Base-by-base conservation (phyloP, 2,888 invertebrate species). In the Carterocephalus palaemon region DNA sequence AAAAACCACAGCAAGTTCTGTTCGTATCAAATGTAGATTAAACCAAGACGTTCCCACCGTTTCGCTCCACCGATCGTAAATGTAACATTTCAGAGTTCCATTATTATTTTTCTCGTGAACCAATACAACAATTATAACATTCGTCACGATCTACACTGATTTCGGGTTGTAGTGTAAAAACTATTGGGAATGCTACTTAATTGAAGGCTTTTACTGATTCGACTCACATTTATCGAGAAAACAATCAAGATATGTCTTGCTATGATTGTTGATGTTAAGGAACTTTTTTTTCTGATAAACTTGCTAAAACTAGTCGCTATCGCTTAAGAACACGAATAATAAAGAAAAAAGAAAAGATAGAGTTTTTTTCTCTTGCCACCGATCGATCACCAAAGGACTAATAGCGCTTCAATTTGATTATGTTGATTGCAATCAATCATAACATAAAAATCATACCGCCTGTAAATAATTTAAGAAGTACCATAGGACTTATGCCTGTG, bases 91-190 rank as follows among this genome's bases (percentile, higher is more conserved):
- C 61, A 64, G 70, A 71, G 67, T 64, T 70, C 70, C 67, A 74
- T 81, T 79, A 85, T 84, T 82, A 81, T 83, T 79, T 79, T 70
- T 72, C 71, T 76, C 69, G 71, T 74, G 79, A 78, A 77, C 79
- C 82, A 81, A 83, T 84, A 83, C 75, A 73, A 74, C 76, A 75
- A 82, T 81, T 81, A 74, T 63, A 66, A 58, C 64, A 81, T 86
- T 83, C 78, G 84, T 74, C 73, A 80, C 79, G 82, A 76, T 68
- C 68, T 60, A 56, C 70, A 69, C 65, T 67, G 67, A 59, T 60
- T 74, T 61, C 58, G 64, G 65, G 65, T 61, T 66, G 72, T 68
- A 73, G 68, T 57, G 66, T 74, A 74, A 77, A 75, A 75, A 71
- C 66, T 60, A 64, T 69, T 70, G 63, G 59, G 56, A 71, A 70